Base-by-base conservation (phyloP, 1,140 invertebrate genomes). In the Eubasilissa regina region DNA sequence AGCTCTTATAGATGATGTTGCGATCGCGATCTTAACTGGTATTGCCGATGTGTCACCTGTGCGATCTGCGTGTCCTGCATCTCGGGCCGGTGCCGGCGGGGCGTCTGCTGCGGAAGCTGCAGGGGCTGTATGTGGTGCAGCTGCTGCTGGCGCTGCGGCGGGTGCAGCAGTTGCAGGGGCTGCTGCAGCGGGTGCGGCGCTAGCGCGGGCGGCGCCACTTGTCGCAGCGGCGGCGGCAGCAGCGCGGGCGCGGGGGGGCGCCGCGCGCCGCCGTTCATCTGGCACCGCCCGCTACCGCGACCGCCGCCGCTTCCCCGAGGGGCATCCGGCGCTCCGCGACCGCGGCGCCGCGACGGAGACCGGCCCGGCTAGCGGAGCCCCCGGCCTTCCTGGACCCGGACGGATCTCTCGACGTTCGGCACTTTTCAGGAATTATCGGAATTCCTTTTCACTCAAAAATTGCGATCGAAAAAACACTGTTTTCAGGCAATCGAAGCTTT, bases 271-370 rank as follows among this genome's bases (percentile, higher is more conserved):
- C 86, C 84, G 85, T 85, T 84, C 81, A 85, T 86, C 83, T 86
- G 87, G 87, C 87, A 86, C 87, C 87, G 86, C 87, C 86, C 86
- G 86, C 86, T 85, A 86, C 87, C 86, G 85, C 87, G 85, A 84
- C 84, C 83, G 85, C 87, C 85, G 86, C 84, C 85, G 44, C 51
- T 73, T 47, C 3, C 4, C 45, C 68, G 48, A 60, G 43, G 72
- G 17, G 56, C 75, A 77, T 66, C 75, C 75, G 60, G 15, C 60
- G n/a, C n/a, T n/a, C 58, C n/a, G 13, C 56, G 75, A 35, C 78
- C 19, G 51, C 60, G 53, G 62, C 21, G 13, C 48, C 60, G 8
- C 62, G 62, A 11, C 47, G 21, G 60, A 47, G n/a, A 10, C 10
- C 44, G 83, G 76, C 79, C 82, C 48, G 75, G 78, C n/a, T n/a